Percentiles rank a stretch among this genome's conserved stretches.
Conservation (phyloP, 2,888 invertebrate species). For the Lottia gigantea region DNA sequence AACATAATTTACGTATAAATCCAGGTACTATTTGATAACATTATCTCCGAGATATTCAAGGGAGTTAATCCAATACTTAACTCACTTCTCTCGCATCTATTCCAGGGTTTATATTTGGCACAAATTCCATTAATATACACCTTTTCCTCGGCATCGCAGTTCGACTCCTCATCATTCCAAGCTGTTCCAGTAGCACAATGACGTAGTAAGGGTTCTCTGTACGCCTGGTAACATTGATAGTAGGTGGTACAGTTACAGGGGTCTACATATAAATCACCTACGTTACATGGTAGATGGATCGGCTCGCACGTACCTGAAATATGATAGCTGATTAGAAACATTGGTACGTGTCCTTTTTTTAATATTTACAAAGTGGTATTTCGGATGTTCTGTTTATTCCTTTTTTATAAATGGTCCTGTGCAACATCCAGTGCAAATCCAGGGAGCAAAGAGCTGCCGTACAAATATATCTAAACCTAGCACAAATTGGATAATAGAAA, state of each 20-base stretch:
- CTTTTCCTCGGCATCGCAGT: neutral
- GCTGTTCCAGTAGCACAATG: constrained; percentile 1
- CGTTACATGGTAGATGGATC: neutral
- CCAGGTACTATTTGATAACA: too few relatives aligned
- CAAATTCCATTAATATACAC: neutral
- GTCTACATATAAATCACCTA: neutral
- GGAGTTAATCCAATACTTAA: neutral
- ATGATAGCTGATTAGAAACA: neutral
- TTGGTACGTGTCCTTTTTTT: neutral
- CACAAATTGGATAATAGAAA: too few relatives aligned
- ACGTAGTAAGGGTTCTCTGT: neutral
- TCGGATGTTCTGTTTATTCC: too few relatives aligned
- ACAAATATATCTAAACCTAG: too few relatives aligned
- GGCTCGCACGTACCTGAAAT: neutral
- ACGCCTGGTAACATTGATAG: neutral
- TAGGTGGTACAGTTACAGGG: neutral
- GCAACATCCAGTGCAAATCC: too few relatives aligned
- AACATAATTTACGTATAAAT: too few relatives aligned
- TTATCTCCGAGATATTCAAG: too few relatives aligned
- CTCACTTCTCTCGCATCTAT: neutral
- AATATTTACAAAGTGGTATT: too few relatives aligned
- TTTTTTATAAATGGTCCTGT: too few relatives aligned
- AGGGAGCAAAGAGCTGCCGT: too few relatives aligned
- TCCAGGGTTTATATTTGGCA: neutral
- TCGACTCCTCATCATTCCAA: neutral